Percentiles rank a stretch among this genome's conserved stretches.
Conservation (phyloP, 2,113 vertebrate genomes). For the Otis tarda region DNA sequence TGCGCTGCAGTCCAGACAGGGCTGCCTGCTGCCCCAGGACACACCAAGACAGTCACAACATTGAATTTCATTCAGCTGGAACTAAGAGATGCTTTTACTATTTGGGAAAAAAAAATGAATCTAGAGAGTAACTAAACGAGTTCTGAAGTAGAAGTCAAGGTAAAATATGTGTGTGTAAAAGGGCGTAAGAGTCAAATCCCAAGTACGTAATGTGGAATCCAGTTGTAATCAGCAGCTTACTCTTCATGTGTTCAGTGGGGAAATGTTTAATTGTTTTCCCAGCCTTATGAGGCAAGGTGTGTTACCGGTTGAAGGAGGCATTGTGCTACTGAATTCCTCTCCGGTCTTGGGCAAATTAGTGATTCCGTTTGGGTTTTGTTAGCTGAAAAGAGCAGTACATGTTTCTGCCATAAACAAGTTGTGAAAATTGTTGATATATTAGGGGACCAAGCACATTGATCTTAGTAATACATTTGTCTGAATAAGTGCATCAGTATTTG, state of each 20-base stretch:
- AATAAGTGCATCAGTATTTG: background rate
- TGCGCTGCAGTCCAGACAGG: background rate
- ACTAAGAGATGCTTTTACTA: background rate
- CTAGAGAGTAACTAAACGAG: constrained; percentile 3
- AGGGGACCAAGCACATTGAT: background rate
- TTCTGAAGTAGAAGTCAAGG: background rate
- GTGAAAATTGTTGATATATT: background rate
- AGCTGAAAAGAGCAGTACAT: background rate
- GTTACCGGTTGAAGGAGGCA: fast-evolving
- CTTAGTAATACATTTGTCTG: background rate
- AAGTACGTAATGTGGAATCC: background rate
- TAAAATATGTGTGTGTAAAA: background rate
- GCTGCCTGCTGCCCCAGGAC: background rate
- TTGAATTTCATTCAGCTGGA: constrained; percentile 34
- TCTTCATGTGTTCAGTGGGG: background rate
- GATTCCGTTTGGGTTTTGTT: background rate
- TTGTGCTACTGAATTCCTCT: background rate
- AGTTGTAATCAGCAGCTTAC: background rate
- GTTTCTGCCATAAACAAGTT: background rate
- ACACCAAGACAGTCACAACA: background rate
- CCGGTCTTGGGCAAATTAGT: background rate
- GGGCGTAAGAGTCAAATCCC: background rate
- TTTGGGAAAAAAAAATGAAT: constrained; percentile 33
- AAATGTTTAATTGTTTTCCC: background rate
- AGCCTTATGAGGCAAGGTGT: background rate